Evolutionary conservation across 2,113 vertebrate genomes (phyloP), one percentile per base, ranked within the genome.

Genomic region (Murina feae): DNA sequence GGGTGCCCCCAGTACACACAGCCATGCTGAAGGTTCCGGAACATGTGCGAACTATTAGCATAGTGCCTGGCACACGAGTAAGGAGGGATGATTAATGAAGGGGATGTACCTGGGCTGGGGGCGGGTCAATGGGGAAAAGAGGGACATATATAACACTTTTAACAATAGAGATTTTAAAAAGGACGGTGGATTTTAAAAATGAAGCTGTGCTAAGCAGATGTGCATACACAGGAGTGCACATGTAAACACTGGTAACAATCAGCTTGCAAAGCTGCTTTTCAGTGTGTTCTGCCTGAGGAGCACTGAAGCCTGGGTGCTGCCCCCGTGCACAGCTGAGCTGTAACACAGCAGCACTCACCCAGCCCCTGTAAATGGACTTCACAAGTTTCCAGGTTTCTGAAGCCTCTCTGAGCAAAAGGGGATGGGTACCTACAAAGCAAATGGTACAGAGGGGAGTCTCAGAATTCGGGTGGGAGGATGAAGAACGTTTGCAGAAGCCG

Each of bases 1-100:
- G 42, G 12, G 4, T 0, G 25, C 2, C 14, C 30, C 35, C 53
- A 12, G 18, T 0, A 0, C 66, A 28, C 9, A 8, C 2, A 6
- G 32, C 47, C 17, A 1, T 8, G 5, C 7, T 6, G 17, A 35
- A 6, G 9, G 21, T 20, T 25, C 90, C 32, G 0, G 28, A 44
- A 30, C 63, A 49, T 28, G 49, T 20, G n/a, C 1, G 0, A 12
- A 17, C 5, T 11, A n/a, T 4, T 2, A 49, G 49, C 68, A 44
- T 25, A 49, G 10, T 9, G 13, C 12, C 49, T 49, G 86, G 44
- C 30, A 17, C 9, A 13, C 0, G 6, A 17, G 30, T 21, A 21
- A 49, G 4, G 3, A 16, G n/a, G 60, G 51, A 30, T 0, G 30
- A 28, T 60, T 60, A 60, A 60, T 5, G 58, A 60, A 28, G 23